Base-by-base conservation (phyloP, 2,113 vertebrate genomes). In the Paracanthobrama guichenoti region DNA sequence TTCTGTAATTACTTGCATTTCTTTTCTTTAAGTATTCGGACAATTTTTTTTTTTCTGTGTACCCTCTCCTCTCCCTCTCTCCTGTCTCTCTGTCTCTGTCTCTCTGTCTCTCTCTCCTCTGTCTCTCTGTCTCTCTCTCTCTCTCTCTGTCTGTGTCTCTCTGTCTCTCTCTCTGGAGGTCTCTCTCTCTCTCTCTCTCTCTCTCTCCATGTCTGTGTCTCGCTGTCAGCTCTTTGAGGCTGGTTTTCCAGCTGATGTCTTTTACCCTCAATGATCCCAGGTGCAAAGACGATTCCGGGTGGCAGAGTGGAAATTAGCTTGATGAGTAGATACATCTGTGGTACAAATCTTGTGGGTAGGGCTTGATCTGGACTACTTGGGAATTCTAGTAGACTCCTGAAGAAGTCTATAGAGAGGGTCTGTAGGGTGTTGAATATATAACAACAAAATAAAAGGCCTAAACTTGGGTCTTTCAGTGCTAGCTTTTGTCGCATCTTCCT, bases 151-250 rank as follows among this genome's bases (percentile, higher is more conserved):
- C n/a, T n/a, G n/a, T n/a, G n/a, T n/a, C n/a, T n/a, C n/a, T n/a
- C n/a, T n/a, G n/a, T n/a, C n/a, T n/a, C n/a, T n/a, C n/a, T n/a
- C n/a, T n/a, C n/a, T n/a, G n/a, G n/a, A n/a, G n/a, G n/a, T n/a
- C n/a, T n/a, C n/a, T n/a, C n/a, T n/a, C n/a, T n/a, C n/a, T n/a
- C n/a, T n/a, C n/a, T 0, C 2, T 26, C 22, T 62, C 2, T 31
- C 71, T 67, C 88, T 26, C 44, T 82, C 44, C 11, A 89, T 93
- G 42, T 92, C 93, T 1, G 11, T 94, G 64, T 93, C 93, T 39
- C 91, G 92, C n/a, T 94, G 93, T 55, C 89, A 92, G 81, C 87
- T 94, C 55, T 93, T 93, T 88, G 90, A 92, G 31, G 92, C 88
- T 12, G 93, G 93, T 7, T 93, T 92, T 66, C 74, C 83, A 22